A percentile compares a stretch with the other conserved stretches of the same genome.
Evolutionary conservation across 1,140 invertebrate genomes (phyloP).

Genomic region (Scaptodrosophila lebanonensis): DNA sequence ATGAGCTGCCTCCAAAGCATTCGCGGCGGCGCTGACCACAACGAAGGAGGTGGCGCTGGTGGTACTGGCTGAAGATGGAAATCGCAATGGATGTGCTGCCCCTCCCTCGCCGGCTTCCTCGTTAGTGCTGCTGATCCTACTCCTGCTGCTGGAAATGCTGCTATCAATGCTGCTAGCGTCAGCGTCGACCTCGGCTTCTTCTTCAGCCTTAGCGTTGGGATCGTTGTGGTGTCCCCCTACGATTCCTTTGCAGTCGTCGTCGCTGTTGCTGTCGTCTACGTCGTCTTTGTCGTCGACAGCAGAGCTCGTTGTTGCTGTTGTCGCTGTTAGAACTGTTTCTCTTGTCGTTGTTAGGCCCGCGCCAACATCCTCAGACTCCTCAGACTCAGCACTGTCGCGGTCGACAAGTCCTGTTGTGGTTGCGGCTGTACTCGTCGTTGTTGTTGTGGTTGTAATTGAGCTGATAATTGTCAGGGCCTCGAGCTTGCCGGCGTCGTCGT

Average conservation of each 20-base stretch:
- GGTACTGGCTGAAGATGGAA: conserved; percentile 15
- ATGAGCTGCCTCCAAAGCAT: conserved; percentile 42
- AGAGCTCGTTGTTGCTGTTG: conserved; percentile 13
- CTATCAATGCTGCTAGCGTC: conserved; percentile 17
- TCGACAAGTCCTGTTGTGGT: too few species aligned
- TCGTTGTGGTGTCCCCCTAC: conserved; percentile 10
- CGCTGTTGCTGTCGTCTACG: conserved; percentile 6
- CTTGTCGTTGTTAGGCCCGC: neutral
- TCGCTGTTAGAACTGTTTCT: conserved; percentile 21
- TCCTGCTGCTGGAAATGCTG: too few species aligned
- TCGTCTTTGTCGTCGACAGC: neutral
- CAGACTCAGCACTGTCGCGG: too few species aligned
- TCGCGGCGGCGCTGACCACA: conserved; percentile 20
- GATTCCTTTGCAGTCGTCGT: conserved; percentile 1
- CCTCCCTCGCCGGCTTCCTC: too few species aligned
- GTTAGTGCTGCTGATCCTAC: too few species aligned
- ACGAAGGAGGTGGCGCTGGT: neutral
- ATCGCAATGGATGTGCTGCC: conserved; percentile 18
- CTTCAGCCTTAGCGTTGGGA: conserved; percentile 11
- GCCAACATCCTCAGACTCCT: too few species aligned
- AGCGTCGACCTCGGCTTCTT: neutral
- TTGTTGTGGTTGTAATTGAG: conserved; percentile 3
- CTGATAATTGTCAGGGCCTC: too few species aligned
- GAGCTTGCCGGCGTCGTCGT: neutral
- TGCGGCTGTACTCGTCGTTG: conserved; percentile 31